phyloP scores from a whole-genome alignment of 1,140 invertebrate species.

The Cyclina sinensis region DNA sequence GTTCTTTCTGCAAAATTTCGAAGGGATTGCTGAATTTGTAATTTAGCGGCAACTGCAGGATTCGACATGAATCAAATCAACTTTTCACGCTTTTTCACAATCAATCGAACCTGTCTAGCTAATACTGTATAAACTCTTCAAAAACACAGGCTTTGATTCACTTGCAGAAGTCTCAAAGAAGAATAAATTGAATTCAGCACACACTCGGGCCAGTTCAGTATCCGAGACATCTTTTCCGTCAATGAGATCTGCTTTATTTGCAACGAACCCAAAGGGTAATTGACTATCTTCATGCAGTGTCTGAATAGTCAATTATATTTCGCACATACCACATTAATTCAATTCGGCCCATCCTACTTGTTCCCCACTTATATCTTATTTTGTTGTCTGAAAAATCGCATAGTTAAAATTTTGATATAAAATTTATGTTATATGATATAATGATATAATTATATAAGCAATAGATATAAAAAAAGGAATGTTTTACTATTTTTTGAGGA shows the following conservation, averaged over 20 bases:
- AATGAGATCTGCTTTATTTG: conserved; percentile 97
- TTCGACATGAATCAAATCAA: conserved; percentile 80
- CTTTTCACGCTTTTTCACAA: conserved; percentile 80
- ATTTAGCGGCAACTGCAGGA: conserved; percentile 78
- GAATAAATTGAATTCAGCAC: conserved; percentile 75
- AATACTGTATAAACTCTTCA: conserved; percentile 75
- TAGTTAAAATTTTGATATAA: no score
- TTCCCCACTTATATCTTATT: conserved; percentile 71
- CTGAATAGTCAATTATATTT: conserved; percentile 96
- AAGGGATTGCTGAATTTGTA: conserved; percentile 81
- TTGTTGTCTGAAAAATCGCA: conserved; percentile 64
- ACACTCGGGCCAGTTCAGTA: conserved; percentile 72
- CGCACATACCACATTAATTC: conserved; percentile 91
- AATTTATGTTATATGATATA: no score
- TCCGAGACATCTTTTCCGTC: conserved; percentile 74
- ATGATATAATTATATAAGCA: no score
- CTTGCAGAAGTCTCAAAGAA: conserved; percentile 82
- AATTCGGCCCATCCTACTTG: conserved; percentile 90
- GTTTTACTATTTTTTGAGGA: no score
- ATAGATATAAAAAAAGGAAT: no score
- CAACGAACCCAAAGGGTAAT: conserved; percentile 99
- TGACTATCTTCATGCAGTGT: conserved; percentile 95
- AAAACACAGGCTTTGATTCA: conserved; percentile 77
- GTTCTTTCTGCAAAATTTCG: conserved; percentile 80
- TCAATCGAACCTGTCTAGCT: conserved; percentile 71